Evolutionary conservation across 2,113 vertebrate genomes (phyloP).

Genomic region (Eurystomus gularis): DNA sequence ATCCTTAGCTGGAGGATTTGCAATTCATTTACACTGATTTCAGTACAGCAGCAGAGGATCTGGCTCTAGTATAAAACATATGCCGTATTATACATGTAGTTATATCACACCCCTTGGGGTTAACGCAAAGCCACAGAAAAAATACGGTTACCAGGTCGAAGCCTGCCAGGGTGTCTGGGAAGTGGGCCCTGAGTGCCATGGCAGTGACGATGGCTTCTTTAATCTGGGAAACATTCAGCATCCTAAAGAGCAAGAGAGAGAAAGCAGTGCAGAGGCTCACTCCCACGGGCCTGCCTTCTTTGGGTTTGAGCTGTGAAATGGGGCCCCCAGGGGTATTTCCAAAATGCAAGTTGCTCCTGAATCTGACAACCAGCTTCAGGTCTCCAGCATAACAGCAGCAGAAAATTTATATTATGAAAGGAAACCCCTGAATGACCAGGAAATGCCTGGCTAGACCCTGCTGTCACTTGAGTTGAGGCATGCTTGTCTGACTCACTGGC

Average conservation of each 20-base stretch:
- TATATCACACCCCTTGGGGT: background rate
- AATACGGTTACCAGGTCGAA: conserved; percentile 86
- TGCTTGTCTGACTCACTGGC: background rate
- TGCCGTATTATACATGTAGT: background rate
- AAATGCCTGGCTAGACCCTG: conserved; percentile 49
- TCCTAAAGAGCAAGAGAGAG: conserved; percentile 69
- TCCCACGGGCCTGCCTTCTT: background rate
- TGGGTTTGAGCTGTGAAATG: background rate
- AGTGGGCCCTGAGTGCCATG: conserved; percentile 76
- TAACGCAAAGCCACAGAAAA: background rate
- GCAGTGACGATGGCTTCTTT: conserved; percentile 70
- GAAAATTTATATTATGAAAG: conserved; percentile 31
- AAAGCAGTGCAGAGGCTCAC: background rate
- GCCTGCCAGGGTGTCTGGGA: conserved; percentile 85
- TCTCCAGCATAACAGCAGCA: background rate
- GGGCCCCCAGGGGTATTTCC: background rate
- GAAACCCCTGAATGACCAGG: conserved; percentile 30
- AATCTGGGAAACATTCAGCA: conserved; percentile 69
- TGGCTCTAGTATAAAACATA: background rate
- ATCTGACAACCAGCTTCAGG: conserved; percentile 15
- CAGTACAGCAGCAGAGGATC: background rate
- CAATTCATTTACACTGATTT: background rate
- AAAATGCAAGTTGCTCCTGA: background rate
- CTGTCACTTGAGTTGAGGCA: conserved; percentile 15
- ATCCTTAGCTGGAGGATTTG: conserved; percentile 8